Evolutionary conservation across 2,888 invertebrate species (phyloP).

Genomic region (Eristalinus aeneus): DNA sequence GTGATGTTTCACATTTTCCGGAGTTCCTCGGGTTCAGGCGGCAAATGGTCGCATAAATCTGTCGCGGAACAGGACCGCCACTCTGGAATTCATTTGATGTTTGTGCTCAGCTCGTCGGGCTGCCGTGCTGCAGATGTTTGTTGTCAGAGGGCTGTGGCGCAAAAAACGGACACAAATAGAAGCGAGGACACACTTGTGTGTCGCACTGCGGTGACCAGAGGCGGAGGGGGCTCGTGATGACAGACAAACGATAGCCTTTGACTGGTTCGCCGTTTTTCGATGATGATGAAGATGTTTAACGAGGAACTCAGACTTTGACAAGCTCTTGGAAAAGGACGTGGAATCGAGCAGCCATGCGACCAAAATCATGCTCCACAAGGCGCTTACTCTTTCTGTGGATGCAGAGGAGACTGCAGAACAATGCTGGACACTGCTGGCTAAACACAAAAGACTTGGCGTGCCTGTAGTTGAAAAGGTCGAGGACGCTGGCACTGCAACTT

Average conservation of each 20-base stretch:
- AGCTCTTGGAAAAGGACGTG: no score
- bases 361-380: no score
- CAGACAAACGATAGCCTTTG: neutral
- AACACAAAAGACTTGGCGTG: no score
- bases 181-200: neutral
- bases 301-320: no score
- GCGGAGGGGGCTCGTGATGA: neutral
- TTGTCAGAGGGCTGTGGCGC: neutral
- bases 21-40: constrained; percentile 38
- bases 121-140: neutral
- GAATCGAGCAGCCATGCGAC: no score
- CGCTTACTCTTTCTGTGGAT: no score
- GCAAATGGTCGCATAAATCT: constrained; percentile 64
- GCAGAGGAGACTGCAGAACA: no score
- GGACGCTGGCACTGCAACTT: no score
- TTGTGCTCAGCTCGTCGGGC: neutral
- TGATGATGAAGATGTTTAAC: no score
- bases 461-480: no score
- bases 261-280: neutral
- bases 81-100: constrained; percentile 1
- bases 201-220: neutral
- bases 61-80: constrained; percentile 16
- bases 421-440: no score
- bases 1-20: constrained; percentile 50
- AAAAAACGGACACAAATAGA: neutral